Percentiles rank a stretch among this genome's conserved stretches.
phyloP scores from a whole-genome alignment of 2,113 vertebrate genomes.

The Lichenostomus cassidix region DNA sequence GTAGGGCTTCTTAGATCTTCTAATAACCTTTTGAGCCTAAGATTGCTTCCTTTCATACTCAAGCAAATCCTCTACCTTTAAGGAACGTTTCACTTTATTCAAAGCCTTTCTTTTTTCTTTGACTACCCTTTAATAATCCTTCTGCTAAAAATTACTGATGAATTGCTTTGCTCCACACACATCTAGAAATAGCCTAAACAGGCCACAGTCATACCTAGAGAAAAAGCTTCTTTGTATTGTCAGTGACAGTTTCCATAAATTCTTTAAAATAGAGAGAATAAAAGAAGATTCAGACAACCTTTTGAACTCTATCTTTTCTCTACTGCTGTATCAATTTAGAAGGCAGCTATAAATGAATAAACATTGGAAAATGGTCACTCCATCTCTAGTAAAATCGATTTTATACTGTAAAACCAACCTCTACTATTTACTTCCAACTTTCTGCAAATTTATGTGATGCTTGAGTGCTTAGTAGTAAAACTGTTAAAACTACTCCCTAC shows the following conservation, averaged over 20 bases:
- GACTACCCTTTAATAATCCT: background rate
- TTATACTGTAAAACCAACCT: background rate
- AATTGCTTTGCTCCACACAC: background rate
- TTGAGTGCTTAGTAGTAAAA: background rate
- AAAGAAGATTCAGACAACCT: background rate
- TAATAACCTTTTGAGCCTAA: slow-evolving; percentile 46
- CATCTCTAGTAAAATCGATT: background rate
- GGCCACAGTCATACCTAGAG: background rate
- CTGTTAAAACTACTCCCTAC: background rate
- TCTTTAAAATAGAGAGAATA: background rate
- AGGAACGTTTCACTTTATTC: slow-evolving; percentile 30
- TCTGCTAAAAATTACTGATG: background rate
- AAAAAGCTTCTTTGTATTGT: slow-evolving; percentile 15
- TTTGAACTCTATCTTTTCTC: background rate
- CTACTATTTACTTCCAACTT: background rate
- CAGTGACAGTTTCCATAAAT: background rate
- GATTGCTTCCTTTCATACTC: slow-evolving; percentile 34
- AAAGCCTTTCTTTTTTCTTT: slow-evolving; percentile 39
- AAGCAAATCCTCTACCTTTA: slow-evolving; percentile 40
- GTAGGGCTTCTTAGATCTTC: slow-evolving; percentile 15
- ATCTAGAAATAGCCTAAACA: background rate
- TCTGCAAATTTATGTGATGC: background rate
- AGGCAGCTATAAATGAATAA: background rate
- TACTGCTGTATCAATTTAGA: background rate
- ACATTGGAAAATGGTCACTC: slow-evolving; percentile 5